phyloP scores from a whole-genome alignment of 1,140 invertebrate genomes.

The Caenorhabditis elegans region WBcel235 BX284606.5:7464001-7464500 shows the following conservation, averaged over 20 bases:
- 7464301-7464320: not conserved
- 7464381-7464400: conserved; percentile 30
- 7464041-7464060: no score
- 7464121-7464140: no score
- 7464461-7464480: conserved; percentile 23
- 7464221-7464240: no score
- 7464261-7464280: not conserved
- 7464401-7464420: conserved; percentile 19
- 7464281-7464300: not conserved
- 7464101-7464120: conserved; percentile 16
- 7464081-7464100: not conserved
- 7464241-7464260: not conserved
- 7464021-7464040: no score
- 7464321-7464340: not conserved
- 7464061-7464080: not conserved
- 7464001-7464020: not conserved
- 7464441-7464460: conserved; percentile 32
- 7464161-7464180: not conserved
- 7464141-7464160: not conserved
- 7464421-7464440: conserved; percentile 33
- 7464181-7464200: not conserved
- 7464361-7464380: conserved; percentile 20
- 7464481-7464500: conserved; percentile 15
- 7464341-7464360: not conserved
- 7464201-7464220: no score